Percentiles rank a stretch among this genome's conserved stretches.
phyloP scores from a whole-genome alignment of 2,888 invertebrate species.

The Mimachlamys varia region DNA sequence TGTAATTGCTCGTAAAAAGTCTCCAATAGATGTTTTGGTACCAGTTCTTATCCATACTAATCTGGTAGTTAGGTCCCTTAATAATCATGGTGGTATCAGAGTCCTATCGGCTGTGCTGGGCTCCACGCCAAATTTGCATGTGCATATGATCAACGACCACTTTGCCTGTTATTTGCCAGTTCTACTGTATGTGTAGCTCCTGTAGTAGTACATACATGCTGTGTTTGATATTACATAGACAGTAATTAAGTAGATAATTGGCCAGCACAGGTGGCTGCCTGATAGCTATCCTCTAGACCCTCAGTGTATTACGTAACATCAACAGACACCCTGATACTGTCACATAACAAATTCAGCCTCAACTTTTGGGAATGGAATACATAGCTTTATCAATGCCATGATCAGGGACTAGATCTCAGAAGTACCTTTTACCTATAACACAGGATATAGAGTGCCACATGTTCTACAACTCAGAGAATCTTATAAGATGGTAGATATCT shows the following conservation, averaged over 20 bases:
- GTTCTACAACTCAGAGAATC: not conserved
- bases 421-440: not conserved
- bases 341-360: not conserved
- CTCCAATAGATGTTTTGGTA: constrained; percentile 5
- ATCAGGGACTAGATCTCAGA: not conserved
- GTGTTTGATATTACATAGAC: constrained; percentile 36
- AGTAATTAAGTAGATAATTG: constrained; percentile 36
- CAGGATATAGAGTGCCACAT: not conserved
- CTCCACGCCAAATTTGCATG: constrained; percentile 27
- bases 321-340: not conserved
- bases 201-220: constrained; percentile 9
- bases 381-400: not conserved
- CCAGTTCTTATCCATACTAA: not conserved
- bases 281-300: not conserved
- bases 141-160: not conserved
- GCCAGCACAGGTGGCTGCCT: constrained; percentile 4
- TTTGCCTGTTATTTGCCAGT: constrained; percentile 8
- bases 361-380: not conserved
- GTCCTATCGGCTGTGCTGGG: not conserved
- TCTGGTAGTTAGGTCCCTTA: not conserved
- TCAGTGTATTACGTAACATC: not conserved
- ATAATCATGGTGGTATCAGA: not conserved
- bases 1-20: constrained; percentile 7
- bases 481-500: no score
- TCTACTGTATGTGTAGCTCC: not conserved